Percentiles rank a stretch among this genome's conserved stretches.
These are phyloP conservation scores for Babylonia areolata DNA, from an alignment of 1,140 invertebrate species.

Conservation along the genomic window DNA sequence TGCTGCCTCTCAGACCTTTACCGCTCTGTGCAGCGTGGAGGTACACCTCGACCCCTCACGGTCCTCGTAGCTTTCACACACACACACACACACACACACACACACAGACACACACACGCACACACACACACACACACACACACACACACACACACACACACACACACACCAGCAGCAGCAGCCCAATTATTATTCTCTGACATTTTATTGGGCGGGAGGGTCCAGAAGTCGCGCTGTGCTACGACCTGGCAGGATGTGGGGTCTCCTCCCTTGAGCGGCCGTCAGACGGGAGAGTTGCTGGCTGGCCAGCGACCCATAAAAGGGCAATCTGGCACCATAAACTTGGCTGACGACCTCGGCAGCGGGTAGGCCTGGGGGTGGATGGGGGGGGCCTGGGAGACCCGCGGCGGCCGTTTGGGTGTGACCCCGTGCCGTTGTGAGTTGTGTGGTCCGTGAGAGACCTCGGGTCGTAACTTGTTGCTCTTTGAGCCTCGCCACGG, in stretches of 20 bases:
- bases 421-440: not conserved
- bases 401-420: not conserved
- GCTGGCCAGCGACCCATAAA: constrained; percentile 1
- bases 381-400: not conserved
- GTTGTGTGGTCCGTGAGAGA: not conserved
- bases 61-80: too few relatives aligned
- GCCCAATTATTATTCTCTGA: not conserved
- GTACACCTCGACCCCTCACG: not conserved
- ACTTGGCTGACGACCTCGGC: not conserved
- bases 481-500: not conserved
- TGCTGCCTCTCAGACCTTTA: not conserved
- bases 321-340: constrained; percentile 10
- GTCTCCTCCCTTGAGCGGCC: not conserved
- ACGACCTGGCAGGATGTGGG: not conserved
- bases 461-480: not conserved
- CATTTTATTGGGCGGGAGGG: not conserved
- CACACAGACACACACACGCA: too few relatives aligned
- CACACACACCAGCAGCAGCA: too few relatives aligned
- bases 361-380: not conserved
- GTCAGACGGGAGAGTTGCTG: not conserved
- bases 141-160: too few relatives aligned
- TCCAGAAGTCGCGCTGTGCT: not conserved
- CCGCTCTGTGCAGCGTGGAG: not conserved
- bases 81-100: too few relatives aligned
- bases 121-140: too few relatives aligned